Percentiles rank a stretch among this genome's conserved stretches.
Conservation (phyloP, 1,140 invertebrate genomes). For the Medauroidea extradentata region DNA sequence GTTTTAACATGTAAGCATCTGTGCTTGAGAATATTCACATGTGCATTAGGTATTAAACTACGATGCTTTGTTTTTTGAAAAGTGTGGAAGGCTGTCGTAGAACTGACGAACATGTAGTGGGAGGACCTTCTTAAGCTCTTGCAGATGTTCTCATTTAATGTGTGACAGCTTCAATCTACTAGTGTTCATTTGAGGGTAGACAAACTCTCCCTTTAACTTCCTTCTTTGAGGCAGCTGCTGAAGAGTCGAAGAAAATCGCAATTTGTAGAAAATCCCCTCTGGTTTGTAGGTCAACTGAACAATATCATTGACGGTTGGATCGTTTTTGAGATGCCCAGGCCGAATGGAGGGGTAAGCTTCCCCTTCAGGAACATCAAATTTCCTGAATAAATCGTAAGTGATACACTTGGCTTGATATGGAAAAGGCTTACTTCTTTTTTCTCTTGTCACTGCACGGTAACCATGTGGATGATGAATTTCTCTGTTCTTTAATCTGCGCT, state of each 20-base stretch:
- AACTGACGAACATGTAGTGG: background rate
- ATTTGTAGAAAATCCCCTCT: slow-evolving; percentile 4
- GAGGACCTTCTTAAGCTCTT: slow-evolving; percentile 1
- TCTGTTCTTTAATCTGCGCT: background rate
- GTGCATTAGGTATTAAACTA: too few relatives aligned
- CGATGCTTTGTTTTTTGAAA: background rate
- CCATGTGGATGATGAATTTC: slow-evolving; percentile 12
- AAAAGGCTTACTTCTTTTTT: background rate
- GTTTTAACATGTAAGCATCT: too few relatives aligned
- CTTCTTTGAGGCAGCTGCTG: background rate
- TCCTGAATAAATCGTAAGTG: slow-evolving; percentile 5
- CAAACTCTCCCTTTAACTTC: background rate
- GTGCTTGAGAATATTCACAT: too few relatives aligned
- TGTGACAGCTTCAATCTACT: background rate
- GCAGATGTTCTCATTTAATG: background rate
- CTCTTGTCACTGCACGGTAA: slow-evolving; percentile 9
- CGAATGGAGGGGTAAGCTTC: background rate
- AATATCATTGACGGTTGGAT: slow-evolving; percentile 10
- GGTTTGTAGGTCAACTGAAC: background rate
- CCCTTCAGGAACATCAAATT: slow-evolving; percentile 2
- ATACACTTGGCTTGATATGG: slow-evolving; percentile 14
- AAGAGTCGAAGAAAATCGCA: background rate
- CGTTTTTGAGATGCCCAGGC: background rate
- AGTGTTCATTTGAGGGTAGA: background rate
- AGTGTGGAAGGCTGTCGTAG: background rate